Evolutionary conservation across 2,797 vertebrate species (phyloP).

Genomic region (Podarcis siculus): DNA sequence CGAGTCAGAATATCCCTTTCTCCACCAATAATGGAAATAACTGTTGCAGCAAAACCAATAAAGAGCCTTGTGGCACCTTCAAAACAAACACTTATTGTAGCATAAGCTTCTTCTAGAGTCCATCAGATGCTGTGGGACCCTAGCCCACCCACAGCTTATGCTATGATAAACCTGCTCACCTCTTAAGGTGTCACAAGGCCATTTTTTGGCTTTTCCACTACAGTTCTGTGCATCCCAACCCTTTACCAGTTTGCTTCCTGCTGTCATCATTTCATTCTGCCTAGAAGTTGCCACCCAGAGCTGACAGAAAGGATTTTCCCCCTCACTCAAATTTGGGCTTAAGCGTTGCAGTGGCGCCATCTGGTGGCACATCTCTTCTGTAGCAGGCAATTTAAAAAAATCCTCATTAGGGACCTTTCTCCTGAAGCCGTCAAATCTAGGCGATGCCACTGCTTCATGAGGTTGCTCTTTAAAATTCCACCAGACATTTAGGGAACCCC

Average conservation of each 20-base stretch:
- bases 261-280: not conserved
- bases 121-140: not conserved
- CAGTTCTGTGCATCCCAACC: not conserved
- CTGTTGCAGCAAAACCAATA: too few relatives aligned
- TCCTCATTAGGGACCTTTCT: too few relatives aligned
- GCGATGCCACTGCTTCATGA: not conserved
- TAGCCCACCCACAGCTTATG: not conserved
- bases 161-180: not conserved
- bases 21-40: not conserved
- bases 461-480: not conserved
- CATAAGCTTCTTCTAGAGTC: not conserved
- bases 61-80: not conserved
- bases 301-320: not conserved
- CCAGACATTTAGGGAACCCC: not conserved
- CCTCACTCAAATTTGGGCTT: too few relatives aligned
- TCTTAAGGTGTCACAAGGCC: not conserved
- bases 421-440: too few relatives aligned
- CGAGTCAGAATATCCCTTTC: not conserved
- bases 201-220: not conserved
- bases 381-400: too few relatives aligned
- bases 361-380: not conserved
- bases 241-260: not conserved
- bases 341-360: not conserved
- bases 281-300: not conserved
- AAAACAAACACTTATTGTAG: not conserved